Percentiles rank a stretch among this genome's conserved stretches.
phyloP scores from a whole-genome alignment of 2,888 invertebrate genomes.

The Cheilosia vernalis region DNA sequence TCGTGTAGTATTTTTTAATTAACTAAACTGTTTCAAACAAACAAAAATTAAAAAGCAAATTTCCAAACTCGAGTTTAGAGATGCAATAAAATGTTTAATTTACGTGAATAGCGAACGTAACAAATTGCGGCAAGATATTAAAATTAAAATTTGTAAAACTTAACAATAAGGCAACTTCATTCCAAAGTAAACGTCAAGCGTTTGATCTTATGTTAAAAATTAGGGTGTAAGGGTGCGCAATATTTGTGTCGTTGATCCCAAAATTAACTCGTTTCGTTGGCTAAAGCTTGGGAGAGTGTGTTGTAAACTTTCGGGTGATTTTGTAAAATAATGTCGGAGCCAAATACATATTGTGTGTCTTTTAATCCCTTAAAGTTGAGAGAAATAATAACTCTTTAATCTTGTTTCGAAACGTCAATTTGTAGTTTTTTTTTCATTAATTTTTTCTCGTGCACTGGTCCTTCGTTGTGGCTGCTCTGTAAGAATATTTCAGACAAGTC shows the following conservation, averaged over 20 bases:
- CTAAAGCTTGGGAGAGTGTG: no score
- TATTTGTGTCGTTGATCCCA: no score
- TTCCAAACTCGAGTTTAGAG: background rate
- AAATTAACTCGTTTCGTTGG: no score
- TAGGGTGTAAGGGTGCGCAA: no score
- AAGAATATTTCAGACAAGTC: no score
- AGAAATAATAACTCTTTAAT: background rate
- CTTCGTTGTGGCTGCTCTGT: no score
- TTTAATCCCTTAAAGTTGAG: background rate
- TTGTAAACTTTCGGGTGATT: no score
- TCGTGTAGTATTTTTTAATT: constrained; percentile 9
- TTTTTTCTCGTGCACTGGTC: no score
- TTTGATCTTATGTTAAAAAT: constrained; percentile 15
- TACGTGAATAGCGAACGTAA: background rate
- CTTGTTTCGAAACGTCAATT: constrained; percentile 20
- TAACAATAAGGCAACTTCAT: constrained; percentile 53
- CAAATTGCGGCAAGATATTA: constrained; percentile 2
- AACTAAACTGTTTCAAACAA: constrained; percentile 41
- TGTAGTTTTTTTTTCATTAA: background rate
- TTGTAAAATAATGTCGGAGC: no score
- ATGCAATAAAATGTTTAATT: constrained; percentile 1
- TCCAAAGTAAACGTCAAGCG: constrained; percentile 63
- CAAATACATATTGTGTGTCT: no score
- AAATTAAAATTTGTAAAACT: constrained; percentile 16
- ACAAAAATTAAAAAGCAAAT: constrained; percentile 10